phyloP scores from a whole-genome alignment of 2,888 invertebrate genomes.

The Onchidella celtica region DNA sequence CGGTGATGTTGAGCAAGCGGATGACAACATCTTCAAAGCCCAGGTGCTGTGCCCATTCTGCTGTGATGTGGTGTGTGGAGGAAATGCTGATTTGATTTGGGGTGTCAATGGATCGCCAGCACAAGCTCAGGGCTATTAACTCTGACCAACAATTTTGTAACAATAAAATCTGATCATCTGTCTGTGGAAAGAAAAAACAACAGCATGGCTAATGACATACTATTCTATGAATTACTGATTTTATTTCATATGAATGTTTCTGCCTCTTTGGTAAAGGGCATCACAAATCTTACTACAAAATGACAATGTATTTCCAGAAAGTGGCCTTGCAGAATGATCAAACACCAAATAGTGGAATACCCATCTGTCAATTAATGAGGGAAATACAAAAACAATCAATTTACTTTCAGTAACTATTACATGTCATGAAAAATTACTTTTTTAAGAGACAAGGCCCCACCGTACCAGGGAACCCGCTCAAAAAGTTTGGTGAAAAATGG shows the following conservation, averaged over 20 bases:
- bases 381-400: too few relatives aligned
- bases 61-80: slow-evolving; percentile 80
- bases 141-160: slow-evolving; percentile 98
- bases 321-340: too few relatives aligned
- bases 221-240: background rate
- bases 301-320: background rate
- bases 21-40: slow-evolving; percentile 93
- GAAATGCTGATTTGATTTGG: slow-evolving; percentile 82
- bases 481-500: too few relatives aligned
- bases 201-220: background rate
- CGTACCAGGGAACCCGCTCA: too few relatives aligned
- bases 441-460: too few relatives aligned
- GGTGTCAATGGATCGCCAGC: slow-evolving; percentile 92
- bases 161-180: slow-evolving; percentile 98
- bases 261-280: background rate
- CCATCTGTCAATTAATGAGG: too few relatives aligned
- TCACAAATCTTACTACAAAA: background rate
- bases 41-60: slow-evolving; percentile 84
- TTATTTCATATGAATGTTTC: background rate
- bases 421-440: too few relatives aligned
- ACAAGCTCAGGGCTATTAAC: slow-evolving; percentile 76
- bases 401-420: too few relatives aligned
- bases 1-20: slow-evolving; percentile 96
- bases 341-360: too few relatives aligned
- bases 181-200: slow-evolving; percentile 84